Evolutionary conservation across 1,140 invertebrate species (phyloP), one percentile per base, ranked within the genome.

Genomic region (Drosophila sproati): DNA sequence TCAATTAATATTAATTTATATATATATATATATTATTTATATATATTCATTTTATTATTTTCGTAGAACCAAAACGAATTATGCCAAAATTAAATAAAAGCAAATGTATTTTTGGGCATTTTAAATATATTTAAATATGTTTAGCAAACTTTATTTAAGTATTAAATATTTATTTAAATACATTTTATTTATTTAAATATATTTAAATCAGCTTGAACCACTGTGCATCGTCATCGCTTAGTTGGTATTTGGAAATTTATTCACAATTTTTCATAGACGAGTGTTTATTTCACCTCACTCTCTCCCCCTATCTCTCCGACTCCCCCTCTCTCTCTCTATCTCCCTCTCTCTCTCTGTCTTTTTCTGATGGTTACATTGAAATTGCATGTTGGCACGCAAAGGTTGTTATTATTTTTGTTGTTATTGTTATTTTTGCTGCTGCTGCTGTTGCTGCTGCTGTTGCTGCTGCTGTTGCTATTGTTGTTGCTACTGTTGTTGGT

Each of bases 211-310:
- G 0, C 39, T 35, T 71, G 12, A 5, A 3, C 66, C 76, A 88
- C 62, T 71, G 79, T 79, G 56, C 62, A 10, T 48, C 55, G 60
- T 82, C 68, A 78, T 64, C 68, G 72, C 60, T 67, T 70, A 56
- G 50, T 70, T 87, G 79, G 55, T 82, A 70, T 82, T 86, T 73
- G 80, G 80, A 86, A 85, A 73, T 80, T 66, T 87, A 87, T 88
- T 77, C 83, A 82, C 80, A 87, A 88, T 87, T 88, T 80, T 80
- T 87, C 88, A 83, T 88, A 83, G 85, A 87, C 83, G 80, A 82
- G 68, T 82, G 71, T 87, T 71, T 59, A 66, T 63, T 64, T 41
- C 59, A 45, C 56, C 50, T 47, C 48, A 48, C 62, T 45, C 50
- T 63, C 51, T 29, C 32, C 48, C 45, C 12, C 50, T 55, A 28